Evolutionary conservation across 2,888 invertebrate species (phyloP).

Genomic region (Herminia tarsipennalis): DNA sequence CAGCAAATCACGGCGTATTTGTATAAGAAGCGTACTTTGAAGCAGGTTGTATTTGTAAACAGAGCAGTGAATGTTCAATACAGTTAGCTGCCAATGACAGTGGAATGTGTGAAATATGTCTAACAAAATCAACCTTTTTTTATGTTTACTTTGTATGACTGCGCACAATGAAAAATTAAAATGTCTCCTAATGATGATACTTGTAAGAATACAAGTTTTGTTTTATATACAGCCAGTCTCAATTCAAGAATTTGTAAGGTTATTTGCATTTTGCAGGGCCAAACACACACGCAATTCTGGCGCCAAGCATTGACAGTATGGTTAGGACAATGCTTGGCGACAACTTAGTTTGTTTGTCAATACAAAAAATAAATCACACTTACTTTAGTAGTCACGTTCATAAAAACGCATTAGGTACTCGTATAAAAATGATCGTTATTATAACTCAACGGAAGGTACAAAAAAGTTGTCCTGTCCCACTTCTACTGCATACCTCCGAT

Average conservation of each 20-base stretch:
- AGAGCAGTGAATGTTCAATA: slow-evolving; percentile 72
- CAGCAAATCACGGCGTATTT: slow-evolving; percentile 80
- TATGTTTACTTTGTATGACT: slow-evolving; percentile 20
- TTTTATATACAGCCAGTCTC: no score
- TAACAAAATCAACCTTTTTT: slow-evolving; percentile 50
- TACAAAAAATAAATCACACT: no score
- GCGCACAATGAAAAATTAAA: slow-evolving; percentile 14
- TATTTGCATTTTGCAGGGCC: no score
- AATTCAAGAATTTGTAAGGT: no score
- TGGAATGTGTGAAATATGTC: slow-evolving; percentile 69
- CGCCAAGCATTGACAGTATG: no score
- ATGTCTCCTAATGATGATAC: neutral
- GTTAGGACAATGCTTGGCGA: no score
- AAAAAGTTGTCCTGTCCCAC: slow-evolving; percentile 58
- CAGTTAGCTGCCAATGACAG: slow-evolving; percentile 72
- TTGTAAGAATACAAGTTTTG: no score
- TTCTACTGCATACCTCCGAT: slow-evolving; percentile 51
- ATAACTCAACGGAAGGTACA: slow-evolving; percentile 34
- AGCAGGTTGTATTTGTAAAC: slow-evolving; percentile 72
- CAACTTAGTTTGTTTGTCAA: no score
- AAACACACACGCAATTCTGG: no score
- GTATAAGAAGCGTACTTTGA: slow-evolving; percentile 72
- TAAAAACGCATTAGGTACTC: slow-evolving; percentile 6
- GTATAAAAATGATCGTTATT: slow-evolving; percentile 30
- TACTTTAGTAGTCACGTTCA: no score